Base-by-base conservation (phyloP, 2,888 invertebrate species). In the Nycteola revayana region DNA sequence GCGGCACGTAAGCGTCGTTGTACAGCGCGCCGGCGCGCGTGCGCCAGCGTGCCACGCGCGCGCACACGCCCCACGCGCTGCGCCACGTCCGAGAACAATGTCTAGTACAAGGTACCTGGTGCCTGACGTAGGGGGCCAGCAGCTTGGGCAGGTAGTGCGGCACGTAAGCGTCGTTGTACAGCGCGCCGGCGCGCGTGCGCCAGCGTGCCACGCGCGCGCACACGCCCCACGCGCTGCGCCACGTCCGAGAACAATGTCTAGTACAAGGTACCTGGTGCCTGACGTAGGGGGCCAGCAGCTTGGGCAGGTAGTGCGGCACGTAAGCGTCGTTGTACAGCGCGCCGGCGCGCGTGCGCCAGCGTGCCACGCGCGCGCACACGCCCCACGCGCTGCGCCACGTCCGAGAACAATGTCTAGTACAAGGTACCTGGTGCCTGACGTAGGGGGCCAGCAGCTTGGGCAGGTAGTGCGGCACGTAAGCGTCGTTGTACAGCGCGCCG, bases 241-340 rank as follows among this genome's bases (percentile, higher is more conserved):
- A n/a, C n/a, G n/a, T n/a, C n/a, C n/a, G 3, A 5, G 7, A 2
- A 9, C 7, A 8, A 14, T 7, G 92, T n/a, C n/a, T n/a, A n/a
- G n/a, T n/a, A n/a, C n/a, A n/a, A n/a, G n/a, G n/a, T 61, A 94
- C 88, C 75, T 94, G 90, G 31, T 95, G 83, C 25, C 95, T 85
- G 17, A 97, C 90, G 62, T 96, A 90, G 1, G 96, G 96, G 37
- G 94, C 94, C 31, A 96, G 87, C 30, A 96, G 90, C 79, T 95
- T 95, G 8, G 98, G 97, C 68, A 98, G 90, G 77, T 97, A 98
- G 49, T 96, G 88, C 31, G 95, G 94, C 11, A 97, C 95, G 82
- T 96, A 98, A 1, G 98, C 97, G 82, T 98, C 97, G 46, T 90
- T 91, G 73, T 98, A 98, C 0, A 96, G 94, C 42, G 93, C 91